Evolutionary conservation across 92 coral and sea anemone species (phyloP).

Genomic region (Epizoanthus illoricatus): DNA sequence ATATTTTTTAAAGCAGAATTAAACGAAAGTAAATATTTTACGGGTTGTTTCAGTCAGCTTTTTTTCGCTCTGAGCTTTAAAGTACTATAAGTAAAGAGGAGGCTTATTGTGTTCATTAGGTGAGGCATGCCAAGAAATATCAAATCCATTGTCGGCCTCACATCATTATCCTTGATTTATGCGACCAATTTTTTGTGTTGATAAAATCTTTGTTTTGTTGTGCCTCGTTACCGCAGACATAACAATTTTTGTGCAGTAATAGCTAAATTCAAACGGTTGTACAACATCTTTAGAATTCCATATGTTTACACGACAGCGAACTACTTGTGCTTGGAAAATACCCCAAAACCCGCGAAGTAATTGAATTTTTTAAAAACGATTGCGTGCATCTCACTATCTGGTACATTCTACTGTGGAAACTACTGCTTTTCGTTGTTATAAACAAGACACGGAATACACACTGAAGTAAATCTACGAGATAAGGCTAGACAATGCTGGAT

Average conservation of each 20-base stretch:
- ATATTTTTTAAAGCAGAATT: too few species aligned
- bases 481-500: slow-evolving; percentile 17
- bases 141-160: slow-evolving; percentile 10
- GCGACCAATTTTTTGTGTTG: slow-evolving; percentile 10
- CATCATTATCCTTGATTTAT: neutral
- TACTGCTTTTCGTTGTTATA: neutral
- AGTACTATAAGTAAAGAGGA: neutral
- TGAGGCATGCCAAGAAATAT: neutral
- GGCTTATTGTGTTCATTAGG: neutral
- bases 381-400: neutral
- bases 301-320: neutral
- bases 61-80: neutral
- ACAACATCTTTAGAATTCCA: neutral
- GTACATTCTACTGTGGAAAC: neutral
- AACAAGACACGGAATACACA: neutral
- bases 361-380: neutral
- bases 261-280: neutral
- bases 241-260: slow-evolving; percentile 1
- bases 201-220: neutral
- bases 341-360: neutral
- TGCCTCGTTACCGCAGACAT: slow-evolving; percentile 21
- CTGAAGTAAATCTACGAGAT: neutral
- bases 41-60: neutral
- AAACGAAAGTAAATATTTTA: too few species aligned
- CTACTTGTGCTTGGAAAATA: neutral